Base-by-base conservation (phyloP, 1,140 invertebrate species). In the Glossosoma conforme region DNA sequence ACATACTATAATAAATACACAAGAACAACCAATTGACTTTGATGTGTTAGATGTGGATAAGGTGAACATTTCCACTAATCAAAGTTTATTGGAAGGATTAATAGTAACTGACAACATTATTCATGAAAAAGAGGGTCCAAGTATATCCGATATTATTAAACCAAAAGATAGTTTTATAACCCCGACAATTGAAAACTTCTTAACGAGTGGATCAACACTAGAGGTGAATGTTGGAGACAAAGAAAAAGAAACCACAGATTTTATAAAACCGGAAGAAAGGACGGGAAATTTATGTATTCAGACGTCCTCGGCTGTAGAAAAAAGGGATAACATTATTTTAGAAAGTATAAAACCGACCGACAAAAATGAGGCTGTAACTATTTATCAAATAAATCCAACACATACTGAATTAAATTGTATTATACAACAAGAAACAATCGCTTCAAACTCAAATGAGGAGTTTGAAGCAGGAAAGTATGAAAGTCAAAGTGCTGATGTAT, bases 81-180 rank as follows among this genome's bases (percentile, higher is more conserved):
- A 68, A 58, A 60, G 69, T 18, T 64, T 69, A 22, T 72, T 75
- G 18, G 75, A 79, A 61, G 68, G 75, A 54, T 51, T 81, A 13
- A 62, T 68, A 15, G 56, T 78, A 8, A 64, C 65, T 9, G 63
- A 77, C 57, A 64, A 65, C 28, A 61, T 70, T 6, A 46, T 60
- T 19, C 62, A 67, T 21, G 76, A 79, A 56, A 64, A 58, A 43
- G 76, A 77, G 60, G 59, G 60, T 36, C 21, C 38, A 13, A 15
- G 32, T 32, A 41, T 56, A 2, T 9, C 8, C 18, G 30, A 32
- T 19, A 21, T n/a, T 28, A 21, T 19, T 18, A 32, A 28, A 20
- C 13, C 32, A 14, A 32, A 36, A 20, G 13, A n/a, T 28, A 45
- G 30, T 3, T 21, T 37, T 35, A 33, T 33, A 40, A 52, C 44